These are phyloP conservation scores for Gavia stellata DNA, from an alignment of 2,113 vertebrate genomes.

Conservation along the genomic window DNA sequence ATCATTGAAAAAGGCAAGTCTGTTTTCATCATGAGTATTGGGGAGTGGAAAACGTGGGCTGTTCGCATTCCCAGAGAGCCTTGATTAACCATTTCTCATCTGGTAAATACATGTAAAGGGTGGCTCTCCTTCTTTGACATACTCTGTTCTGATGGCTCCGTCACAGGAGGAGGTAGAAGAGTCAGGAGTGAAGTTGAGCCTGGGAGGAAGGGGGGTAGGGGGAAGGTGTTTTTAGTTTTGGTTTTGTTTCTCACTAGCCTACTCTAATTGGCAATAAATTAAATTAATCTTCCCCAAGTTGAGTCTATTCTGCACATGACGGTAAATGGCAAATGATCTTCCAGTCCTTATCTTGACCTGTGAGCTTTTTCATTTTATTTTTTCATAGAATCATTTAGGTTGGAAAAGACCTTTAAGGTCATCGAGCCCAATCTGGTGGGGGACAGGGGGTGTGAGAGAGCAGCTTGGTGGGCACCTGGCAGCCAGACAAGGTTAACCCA, in stretches of 20 bases:
- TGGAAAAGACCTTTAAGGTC: neutral
- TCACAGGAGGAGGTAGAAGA: neutral
- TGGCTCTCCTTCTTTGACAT: neutral
- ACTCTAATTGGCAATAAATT: neutral
- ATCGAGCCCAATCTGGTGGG: neutral
- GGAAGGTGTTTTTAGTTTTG: neutral
- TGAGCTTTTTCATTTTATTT: neutral
- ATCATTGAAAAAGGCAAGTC: conserved; percentile 84
- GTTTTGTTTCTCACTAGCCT: neutral
- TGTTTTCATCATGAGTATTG: neutral
- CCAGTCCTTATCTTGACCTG: neutral
- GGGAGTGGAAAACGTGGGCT: neutral
- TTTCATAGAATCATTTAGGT: neutral
- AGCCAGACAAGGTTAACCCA: neutral
- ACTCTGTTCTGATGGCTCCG: neutral
- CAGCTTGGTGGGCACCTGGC: neutral
- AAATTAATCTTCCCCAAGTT: neutral
- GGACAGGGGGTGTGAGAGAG: neutral
- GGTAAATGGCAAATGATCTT: neutral
- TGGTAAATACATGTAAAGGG: neutral
- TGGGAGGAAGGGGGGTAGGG: neutral
- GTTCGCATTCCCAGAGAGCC: neutral
- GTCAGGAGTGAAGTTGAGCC: neutral
- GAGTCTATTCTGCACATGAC: neutral
- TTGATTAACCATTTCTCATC: neutral